Percentiles rank a stretch among this genome's conserved stretches.
Conservation (phyloP, 1,140 invertebrate genomes). For the Dysdera silvatica region DNA sequence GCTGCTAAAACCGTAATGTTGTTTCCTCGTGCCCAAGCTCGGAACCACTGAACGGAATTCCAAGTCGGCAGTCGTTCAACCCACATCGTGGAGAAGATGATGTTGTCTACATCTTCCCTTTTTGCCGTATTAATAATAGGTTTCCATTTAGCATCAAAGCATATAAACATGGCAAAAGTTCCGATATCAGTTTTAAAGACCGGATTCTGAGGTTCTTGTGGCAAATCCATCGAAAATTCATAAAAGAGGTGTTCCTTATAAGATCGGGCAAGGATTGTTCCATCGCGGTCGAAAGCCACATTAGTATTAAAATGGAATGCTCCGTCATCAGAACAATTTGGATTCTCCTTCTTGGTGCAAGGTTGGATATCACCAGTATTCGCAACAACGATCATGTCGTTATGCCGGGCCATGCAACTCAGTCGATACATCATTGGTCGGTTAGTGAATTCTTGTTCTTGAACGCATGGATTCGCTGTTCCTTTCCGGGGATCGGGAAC, state of each 20-base stretch:
- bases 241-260: slow-evolving; percentile 64
- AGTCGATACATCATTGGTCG: slow-evolving; percentile 40
- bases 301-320: slow-evolving; percentile 62
- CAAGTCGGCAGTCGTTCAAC: slow-evolving; percentile 62
- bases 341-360: neutral
- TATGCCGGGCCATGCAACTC: slow-evolving; percentile 52
- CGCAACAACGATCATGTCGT: slow-evolving; percentile 56
- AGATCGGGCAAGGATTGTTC: slow-evolving; percentile 55
- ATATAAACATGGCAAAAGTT: slow-evolving; percentile 63
- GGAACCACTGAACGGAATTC: slow-evolving; percentile 47
- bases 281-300: slow-evolving; percentile 60
- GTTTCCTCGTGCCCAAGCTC: slow-evolving; percentile 49
- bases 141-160: slow-evolving; percentile 61
- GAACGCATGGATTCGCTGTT: slow-evolving; percentile 11
- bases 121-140: slow-evolving; percentile 2
- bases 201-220: slow-evolving; percentile 46
- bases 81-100: slow-evolving; percentile 61
- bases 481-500: slow-evolving; percentile 18
- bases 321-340: slow-evolving; percentile 41
- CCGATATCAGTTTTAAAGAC: slow-evolving; percentile 51
- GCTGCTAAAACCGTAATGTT: slow-evolving; percentile 53
- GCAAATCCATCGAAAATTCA: slow-evolving; percentile 49
- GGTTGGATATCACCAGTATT: slow-evolving; percentile 50
- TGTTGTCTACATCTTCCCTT: slow-evolving; percentile 48
- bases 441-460: neutral